Base-by-base conservation (phyloP, 2,113 vertebrate genomes). In the Triplophysa dalaica region DNA sequence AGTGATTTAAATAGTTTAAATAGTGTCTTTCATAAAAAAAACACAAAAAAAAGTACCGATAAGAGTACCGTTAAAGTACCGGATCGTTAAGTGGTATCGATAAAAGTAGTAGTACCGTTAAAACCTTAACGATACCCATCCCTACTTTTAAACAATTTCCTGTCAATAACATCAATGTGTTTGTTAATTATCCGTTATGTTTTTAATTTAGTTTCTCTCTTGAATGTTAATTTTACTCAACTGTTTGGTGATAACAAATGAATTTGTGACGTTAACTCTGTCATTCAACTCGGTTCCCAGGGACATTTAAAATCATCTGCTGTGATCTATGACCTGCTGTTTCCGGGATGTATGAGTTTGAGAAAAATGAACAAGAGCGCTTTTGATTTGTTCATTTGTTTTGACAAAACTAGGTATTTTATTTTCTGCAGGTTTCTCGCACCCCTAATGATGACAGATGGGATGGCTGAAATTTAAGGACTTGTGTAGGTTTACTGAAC, bases 191-290 rank as follows among this genome's bases (percentile, higher is more conserved):
- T 82, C 65, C 52, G 58, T 62, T 62, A 73, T 79, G 84, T 85
- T 87, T 87, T 85, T 89, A 66, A 86, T 91, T 80, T 86, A 81
- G 79, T 26, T 79, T 76, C 67, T 86, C 64, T 85, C 83, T 82
- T 84, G 87, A 87, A 86, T 83, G 81, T 88, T 84, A 82, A 86
- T 88, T 79, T 68, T 68, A 86, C 75, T 86, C 83, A 87, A 90
- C 85, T 86, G 87, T 87, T 87, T 76, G 83, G 83, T 78, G 74
- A 82, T 90, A 87, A 86, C 81, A 74, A 72, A 83, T 29, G 26
- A 29, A 29, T 29, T 29, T 1, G 29, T 70, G 5, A 70, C 21
- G 17, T 70, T n/a, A 17, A 14, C 26, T 29, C 10, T 33, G 26
- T 72, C 29, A 21, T 54, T 70, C 48, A 4, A 14, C 12, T 50